Conservation (phyloP, 1,140 invertebrate species). For the Manduca sexta region DNA sequence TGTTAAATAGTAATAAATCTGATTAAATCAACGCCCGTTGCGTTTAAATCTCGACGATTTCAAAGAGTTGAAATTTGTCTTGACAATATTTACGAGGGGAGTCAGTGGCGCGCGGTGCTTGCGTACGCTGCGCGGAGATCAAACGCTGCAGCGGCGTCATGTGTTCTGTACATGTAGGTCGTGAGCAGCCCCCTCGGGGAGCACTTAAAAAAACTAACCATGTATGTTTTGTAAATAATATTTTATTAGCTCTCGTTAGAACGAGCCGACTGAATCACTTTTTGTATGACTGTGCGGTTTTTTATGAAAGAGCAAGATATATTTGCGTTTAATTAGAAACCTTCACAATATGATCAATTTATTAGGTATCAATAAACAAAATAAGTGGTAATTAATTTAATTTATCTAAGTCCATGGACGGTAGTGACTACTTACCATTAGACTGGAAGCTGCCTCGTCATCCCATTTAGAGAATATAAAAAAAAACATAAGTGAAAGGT, state of each 20-base stretch:
- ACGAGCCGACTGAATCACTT: slow-evolving; percentile 6
- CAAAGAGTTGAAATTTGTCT: slow-evolving; percentile 66
- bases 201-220: slow-evolving; percentile 44
- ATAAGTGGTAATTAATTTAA: too few species aligned
- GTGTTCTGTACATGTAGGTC: slow-evolving; percentile 53
- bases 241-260: slow-evolving; percentile 37
- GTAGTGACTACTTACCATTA: too few species aligned
- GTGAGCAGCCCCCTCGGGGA: slow-evolving; percentile 50
- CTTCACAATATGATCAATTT: too few species aligned
- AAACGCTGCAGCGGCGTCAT: slow-evolving; percentile 41
- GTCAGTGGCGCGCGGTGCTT: slow-evolving; percentile 23
- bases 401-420: too few species aligned
- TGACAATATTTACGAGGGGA: slow-evolving; percentile 60
- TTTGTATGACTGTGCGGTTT: neutral
- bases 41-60: slow-evolving; percentile 38
- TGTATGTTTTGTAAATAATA: slow-evolving; percentile 66
- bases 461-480: too few species aligned
- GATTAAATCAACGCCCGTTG: slow-evolving; percentile 39
- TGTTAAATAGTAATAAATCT: slow-evolving; percentile 47
- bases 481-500: too few species aligned
- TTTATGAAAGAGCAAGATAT: too few species aligned
- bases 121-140: slow-evolving; percentile 36
- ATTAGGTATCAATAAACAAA: too few species aligned
- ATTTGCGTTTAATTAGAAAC: too few species aligned
- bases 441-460: too few species aligned